phyloP scores from a whole-genome alignment of 2,113 vertebrate genomes.

The Cryptotis parvus region DNA sequence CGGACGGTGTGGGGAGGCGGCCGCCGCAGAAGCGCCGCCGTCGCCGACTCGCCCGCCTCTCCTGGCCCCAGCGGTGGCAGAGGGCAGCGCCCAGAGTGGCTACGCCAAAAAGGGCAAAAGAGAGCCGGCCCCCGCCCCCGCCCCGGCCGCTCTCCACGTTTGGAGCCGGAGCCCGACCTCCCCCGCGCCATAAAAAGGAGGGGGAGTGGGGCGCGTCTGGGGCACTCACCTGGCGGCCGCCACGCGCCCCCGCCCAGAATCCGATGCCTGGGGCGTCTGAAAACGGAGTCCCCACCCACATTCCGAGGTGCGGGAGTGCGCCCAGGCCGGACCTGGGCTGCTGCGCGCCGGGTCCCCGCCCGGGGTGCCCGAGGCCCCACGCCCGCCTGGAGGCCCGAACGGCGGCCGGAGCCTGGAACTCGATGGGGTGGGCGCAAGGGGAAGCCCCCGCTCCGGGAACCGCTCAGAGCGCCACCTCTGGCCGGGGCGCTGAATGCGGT shows the following conservation, averaged over 20 bases:
- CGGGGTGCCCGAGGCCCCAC: too few relatives aligned
- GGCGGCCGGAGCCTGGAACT: constrained; percentile 24
- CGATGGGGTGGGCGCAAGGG: neutral
- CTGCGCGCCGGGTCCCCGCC: neutral
- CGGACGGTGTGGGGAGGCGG: constrained; percentile 76
- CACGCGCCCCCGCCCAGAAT: constrained; percentile 72
- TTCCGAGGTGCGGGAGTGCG: constrained; percentile 25
- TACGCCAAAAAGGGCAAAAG: constrained; percentile 76
- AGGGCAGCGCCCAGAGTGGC: constrained; percentile 75
- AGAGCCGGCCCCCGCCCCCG: constrained; percentile 55
- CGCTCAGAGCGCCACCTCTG: too few relatives aligned
- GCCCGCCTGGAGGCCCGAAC: neutral
- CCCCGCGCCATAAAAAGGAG: neutral
- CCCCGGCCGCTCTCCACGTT: constrained; percentile 47
- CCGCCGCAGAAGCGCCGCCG: constrained; percentile 69
- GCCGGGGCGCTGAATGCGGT: too few relatives aligned
- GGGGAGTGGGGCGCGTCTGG: constrained; percentile 26
- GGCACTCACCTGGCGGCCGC: constrained; percentile 76
- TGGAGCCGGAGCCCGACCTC: constrained; percentile 44
- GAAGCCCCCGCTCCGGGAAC: too few relatives aligned
- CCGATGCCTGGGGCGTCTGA: constrained; percentile 61
- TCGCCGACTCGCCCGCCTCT: constrained; percentile 52
- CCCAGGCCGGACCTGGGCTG: neutral
- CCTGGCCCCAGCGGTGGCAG: constrained; percentile 71
- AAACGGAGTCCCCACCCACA: constrained; percentile 58